Evolutionary conservation across 2,797 vertebrate species (phyloP).

Genomic region (Alcedo atthis): DNA sequence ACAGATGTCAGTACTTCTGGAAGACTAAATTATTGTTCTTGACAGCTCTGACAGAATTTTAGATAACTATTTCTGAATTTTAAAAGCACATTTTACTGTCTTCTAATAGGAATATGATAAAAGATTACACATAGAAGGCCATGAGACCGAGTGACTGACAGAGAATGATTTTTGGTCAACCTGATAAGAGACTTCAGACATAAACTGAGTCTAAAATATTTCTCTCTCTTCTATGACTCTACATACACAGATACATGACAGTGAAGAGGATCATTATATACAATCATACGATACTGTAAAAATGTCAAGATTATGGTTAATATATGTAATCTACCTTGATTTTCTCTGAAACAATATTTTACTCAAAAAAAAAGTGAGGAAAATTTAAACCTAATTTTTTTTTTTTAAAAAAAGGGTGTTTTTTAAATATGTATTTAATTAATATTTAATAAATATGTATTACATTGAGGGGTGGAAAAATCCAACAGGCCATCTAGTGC

Average conservation of each 20-base stretch:
- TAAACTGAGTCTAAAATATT: not conserved
- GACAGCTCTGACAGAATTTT: not conserved
- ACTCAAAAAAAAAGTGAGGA: not conserved
- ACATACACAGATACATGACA: not conserved
- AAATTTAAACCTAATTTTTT: not conserved
- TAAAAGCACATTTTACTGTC: not conserved
- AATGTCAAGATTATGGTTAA: not conserved
- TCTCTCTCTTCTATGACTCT: not conserved
- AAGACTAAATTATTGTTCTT: not conserved
- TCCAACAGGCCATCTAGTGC: not conserved
- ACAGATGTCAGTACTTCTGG: not conserved
- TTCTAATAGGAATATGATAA: not conserved
- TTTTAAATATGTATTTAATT: not conserved
- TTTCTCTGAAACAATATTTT: not conserved
- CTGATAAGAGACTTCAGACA: not conserved
- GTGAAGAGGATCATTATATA: not conserved
- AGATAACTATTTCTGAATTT: not conserved
- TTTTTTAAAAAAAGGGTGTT: not conserved
- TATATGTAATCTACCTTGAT: not conserved
- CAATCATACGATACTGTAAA: not conserved
- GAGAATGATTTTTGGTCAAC: not conserved
- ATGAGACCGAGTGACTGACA: fast-evolving
- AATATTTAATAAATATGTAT: no score
- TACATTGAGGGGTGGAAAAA: not conserved
- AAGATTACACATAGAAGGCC: not conserved